Evolutionary conservation across 2,888 invertebrate species (phyloP), one percentile per base, ranked within the genome.

Genomic region (Leucophenga montana): DNA sequence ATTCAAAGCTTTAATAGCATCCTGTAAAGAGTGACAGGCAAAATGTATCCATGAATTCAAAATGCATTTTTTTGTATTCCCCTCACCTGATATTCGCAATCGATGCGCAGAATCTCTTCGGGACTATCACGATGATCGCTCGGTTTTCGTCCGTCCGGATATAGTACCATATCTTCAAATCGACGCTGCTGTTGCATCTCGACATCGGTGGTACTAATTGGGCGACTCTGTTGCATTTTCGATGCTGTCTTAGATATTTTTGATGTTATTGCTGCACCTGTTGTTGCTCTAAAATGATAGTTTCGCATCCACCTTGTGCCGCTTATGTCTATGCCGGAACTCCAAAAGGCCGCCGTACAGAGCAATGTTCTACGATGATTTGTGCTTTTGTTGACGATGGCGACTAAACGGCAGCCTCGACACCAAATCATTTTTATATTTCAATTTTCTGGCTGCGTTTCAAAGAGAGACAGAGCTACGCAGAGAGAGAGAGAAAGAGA

Each of bases 1-100:
- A 83, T 94, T 94, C 27, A 96, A 88, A 62, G 92, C 90, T 68
- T 90, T 88, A 1, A 96, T 91, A 39, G 95, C 93, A 75, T 92
- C 92, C 95, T 96, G 71, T 13, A 39, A 57, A 1, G 6, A 22
- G 27, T 2, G 27, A 27, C 3, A 27, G 27, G 2, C 27, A n/a
- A 8, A 57, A 27, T 57, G 9, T 3, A 13, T 27, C 27, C 5
- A 50, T 50, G 6, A 56, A 56, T 20, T 44, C 62, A 59, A 39
- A 0, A 59, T 20, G 14, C 18, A n/a, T 27, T 3, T n/a, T 8
- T 4, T 27, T 4, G 27, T 27, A 2, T 2, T 27, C 27, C 2
- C 4, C 72, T 75, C 65, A 84, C 84, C 73, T 80, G 75, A 54
- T 79, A 76, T 14, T 76, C 76, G 0, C 13, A 14, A 0, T 39